These are phyloP conservation scores for Todiramphus saurophagus DNA, from an alignment of 2,113 vertebrate species.

Conservation along the genomic window DNA sequence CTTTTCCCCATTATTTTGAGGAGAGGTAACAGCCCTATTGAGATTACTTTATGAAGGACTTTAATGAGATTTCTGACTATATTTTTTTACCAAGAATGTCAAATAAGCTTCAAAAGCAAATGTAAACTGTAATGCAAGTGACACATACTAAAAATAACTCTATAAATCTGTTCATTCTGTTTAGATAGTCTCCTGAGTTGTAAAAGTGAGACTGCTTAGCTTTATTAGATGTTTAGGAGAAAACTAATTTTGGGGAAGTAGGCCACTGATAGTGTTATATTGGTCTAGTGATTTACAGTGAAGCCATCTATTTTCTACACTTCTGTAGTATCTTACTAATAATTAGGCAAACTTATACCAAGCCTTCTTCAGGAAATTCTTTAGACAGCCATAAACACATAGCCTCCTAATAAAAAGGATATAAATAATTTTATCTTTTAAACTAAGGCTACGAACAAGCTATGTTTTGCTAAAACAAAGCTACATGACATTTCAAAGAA, in stretches of 20 bases:
- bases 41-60: constrained; percentile 76
- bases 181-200: constrained; percentile 74
- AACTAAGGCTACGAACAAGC: background rate
- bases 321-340: background rate
- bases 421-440: background rate
- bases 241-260: constrained; percentile 65
- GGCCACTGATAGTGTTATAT: constrained; percentile 50
- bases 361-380: background rate
- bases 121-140: constrained; percentile 68
- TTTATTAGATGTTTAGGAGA: constrained; percentile 69
- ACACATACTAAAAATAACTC: constrained; percentile 74
- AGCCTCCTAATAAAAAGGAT: background rate
- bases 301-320: constrained; percentile 33
- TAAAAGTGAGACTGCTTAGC: constrained; percentile 66
- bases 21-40: constrained; percentile 65
- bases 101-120: constrained; percentile 75
- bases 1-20: background rate
- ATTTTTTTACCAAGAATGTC: constrained; percentile 70
- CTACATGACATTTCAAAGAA: constrained; percentile 25
- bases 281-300: constrained; percentile 49
- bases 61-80: constrained; percentile 71
- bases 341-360: background rate
- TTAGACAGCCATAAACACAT: background rate
- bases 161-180: constrained; percentile 77
- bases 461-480: constrained; percentile 44